These are phyloP conservation scores for Drosophila lacertosa DNA, from an alignment of 1,140 invertebrate genomes.

Conservation along the genomic window DNA sequence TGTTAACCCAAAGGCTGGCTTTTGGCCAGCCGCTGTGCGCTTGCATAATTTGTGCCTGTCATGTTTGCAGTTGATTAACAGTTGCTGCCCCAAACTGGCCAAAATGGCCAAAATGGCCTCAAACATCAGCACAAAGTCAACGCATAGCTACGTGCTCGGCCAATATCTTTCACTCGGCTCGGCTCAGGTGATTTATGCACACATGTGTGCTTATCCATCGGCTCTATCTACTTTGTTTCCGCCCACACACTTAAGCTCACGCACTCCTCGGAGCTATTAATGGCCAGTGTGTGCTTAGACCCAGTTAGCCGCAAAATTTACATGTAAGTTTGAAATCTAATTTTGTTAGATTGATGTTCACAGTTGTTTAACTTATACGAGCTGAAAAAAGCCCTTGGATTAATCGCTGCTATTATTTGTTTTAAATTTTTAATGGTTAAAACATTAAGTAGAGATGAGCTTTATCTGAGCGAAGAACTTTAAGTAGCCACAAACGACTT, in stretches of 20 bases:
- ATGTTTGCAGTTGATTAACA: conserved; percentile 79
- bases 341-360: conserved; percentile 31
- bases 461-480: too few relatives aligned
- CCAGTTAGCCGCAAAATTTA: conserved; percentile 34
- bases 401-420: too few relatives aligned
- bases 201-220: conserved; percentile 51
- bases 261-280: conserved; percentile 22
- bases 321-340: conserved; percentile 56
- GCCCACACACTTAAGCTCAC: conserved; percentile 4
- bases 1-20: conserved; percentile 30
- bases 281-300: conserved; percentile 21
- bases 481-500: too few relatives aligned
- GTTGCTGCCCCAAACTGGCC: too few relatives aligned
- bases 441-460: neutral
- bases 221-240: conserved; percentile 51
- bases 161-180: neutral
- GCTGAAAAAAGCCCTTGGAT: neutral
- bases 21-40: conserved; percentile 27
- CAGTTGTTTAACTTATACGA: conserved; percentile 7
- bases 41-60: conserved; percentile 75
- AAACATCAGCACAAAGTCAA: conserved; percentile 55
- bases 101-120: conserved; percentile 45
- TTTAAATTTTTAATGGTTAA: neutral
- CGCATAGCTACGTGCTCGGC: neutral
- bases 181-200: conserved; percentile 70